Percentiles rank a stretch among this genome's conserved stretches.
phyloP scores from a whole-genome alignment of 2,888 invertebrate species.

The Nomada fabriciana region DNA sequence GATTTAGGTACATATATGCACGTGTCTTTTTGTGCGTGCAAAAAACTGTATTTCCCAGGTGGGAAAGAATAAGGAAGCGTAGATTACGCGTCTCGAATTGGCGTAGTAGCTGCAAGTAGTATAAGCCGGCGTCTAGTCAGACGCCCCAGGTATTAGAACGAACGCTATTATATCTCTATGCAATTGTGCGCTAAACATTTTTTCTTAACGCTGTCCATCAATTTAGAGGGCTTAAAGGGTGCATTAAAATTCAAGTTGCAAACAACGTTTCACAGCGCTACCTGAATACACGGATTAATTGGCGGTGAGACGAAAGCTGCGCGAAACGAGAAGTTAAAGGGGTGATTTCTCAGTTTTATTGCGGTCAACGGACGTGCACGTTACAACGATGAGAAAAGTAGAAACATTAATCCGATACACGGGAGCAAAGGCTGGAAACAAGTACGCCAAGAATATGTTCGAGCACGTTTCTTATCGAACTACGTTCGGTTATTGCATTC shows the following conservation, averaged over 20 bases:
- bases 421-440: constrained; percentile 1
- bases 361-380: not conserved
- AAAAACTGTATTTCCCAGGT: too few relatives aligned
- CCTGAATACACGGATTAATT: not conserved
- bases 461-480: constrained; percentile 41
- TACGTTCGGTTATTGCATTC: constrained; percentile 51
- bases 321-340: not conserved
- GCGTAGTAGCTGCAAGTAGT: not conserved
- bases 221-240: not conserved
- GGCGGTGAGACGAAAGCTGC: too few relatives aligned
- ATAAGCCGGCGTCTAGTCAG: not conserved
- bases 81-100: too few relatives aligned
- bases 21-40: too few relatives aligned
- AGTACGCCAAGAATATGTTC: constrained; percentile 11
- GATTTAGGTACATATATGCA: too few relatives aligned
- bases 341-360: not conserved
- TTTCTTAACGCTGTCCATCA: too few relatives aligned
- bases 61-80: not conserved
- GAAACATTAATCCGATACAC: constrained; percentile 41
- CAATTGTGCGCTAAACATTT: not conserved
- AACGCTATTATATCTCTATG: not conserved
- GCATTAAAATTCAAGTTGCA: not conserved
- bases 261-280: not conserved
- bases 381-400: not conserved
- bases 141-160: not conserved